Percentiles rank a stretch among this genome's conserved stretches.
These are phyloP conservation scores for Microcebus griseorufus DNA, from an alignment of 2,113 vertebrate genomes.

Conservation along the genomic window DNA sequence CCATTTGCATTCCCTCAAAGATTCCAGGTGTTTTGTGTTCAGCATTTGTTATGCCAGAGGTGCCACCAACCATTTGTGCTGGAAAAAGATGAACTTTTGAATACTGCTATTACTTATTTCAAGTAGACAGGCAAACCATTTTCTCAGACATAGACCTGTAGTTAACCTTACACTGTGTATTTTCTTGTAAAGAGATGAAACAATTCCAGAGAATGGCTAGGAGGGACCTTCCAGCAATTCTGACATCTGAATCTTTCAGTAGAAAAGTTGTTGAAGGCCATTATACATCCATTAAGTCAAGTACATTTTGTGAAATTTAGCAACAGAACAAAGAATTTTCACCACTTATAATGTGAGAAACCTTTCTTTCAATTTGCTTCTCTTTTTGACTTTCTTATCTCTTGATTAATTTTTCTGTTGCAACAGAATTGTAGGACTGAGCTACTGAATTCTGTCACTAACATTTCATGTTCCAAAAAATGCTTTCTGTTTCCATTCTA, in stretches of 20 bases:
- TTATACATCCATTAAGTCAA: not conserved
- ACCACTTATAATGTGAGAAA: not conserved
- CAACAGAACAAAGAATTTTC: not conserved
- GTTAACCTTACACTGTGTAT: slow-evolving; percentile 32
- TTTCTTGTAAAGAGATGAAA: slow-evolving; percentile 65
- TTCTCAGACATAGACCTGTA: not conserved
- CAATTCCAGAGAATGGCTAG: slow-evolving; percentile 44
- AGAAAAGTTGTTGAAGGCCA: not conserved
- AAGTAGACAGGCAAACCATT: not conserved
- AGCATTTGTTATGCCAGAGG: not conserved
- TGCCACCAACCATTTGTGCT: not conserved
- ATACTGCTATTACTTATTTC: slow-evolving; percentile 10
- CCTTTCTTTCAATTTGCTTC: not conserved
- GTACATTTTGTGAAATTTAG: not conserved
- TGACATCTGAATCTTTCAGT: not conserved
- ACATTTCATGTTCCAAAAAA: not conserved
- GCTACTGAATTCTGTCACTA: not conserved
- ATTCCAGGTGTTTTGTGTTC: not conserved
- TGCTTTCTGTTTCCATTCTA: not conserved
- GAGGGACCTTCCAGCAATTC: not conserved
- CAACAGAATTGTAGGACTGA: not conserved
- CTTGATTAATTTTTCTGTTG: not conserved
- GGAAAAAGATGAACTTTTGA: not conserved
- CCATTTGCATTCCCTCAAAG: not conserved
- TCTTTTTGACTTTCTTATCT: not conserved